A percentile compares a stretch with the other conserved stretches of the same genome.
Evolutionary conservation across 2,113 vertebrate species (phyloP).

Genomic region (Collichthys lucidus): DNA sequence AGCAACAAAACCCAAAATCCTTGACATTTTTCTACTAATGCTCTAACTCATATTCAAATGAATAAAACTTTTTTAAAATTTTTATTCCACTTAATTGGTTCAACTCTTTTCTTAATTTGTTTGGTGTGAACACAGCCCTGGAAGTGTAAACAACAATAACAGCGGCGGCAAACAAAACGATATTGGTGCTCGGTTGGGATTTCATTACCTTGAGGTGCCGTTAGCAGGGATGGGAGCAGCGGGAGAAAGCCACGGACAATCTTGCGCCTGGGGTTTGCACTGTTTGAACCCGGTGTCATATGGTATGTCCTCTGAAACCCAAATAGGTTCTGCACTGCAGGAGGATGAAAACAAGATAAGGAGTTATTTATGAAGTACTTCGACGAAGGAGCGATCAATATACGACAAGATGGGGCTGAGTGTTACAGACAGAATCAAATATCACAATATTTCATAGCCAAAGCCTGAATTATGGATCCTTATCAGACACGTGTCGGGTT

Average conservation of each 20-base stretch:
- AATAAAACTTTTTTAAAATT: background rate
- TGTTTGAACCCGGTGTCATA: slow-evolving; percentile 80
- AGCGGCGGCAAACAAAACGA: background rate
- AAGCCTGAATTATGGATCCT: background rate
- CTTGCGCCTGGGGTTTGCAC: slow-evolving; percentile 81
- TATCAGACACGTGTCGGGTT: no score
- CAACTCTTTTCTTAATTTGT: background rate
- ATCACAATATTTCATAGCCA: background rate
- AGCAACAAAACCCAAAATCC: background rate
- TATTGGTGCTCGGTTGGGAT: background rate
- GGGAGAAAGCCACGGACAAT: slow-evolving; percentile 81
- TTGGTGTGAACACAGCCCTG: background rate
- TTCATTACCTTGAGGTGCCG: slow-evolving; percentile 71
- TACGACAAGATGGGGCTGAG: background rate
- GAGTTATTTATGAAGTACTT: background rate
- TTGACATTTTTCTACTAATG: background rate
- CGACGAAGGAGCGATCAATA: background rate
- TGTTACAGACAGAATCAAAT: background rate
- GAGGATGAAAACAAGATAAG: slow-evolving; percentile 22
- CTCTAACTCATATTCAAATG: background rate
- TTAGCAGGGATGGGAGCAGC: slow-evolving; percentile 76
- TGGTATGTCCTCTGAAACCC: slow-evolving; percentile 82
- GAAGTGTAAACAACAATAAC: background rate
- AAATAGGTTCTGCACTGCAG: slow-evolving; percentile 87
- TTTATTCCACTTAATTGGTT: background rate